phyloP scores from a whole-genome alignment of 2,113 vertebrate species.

The Cromileptes altivelis region DNA sequence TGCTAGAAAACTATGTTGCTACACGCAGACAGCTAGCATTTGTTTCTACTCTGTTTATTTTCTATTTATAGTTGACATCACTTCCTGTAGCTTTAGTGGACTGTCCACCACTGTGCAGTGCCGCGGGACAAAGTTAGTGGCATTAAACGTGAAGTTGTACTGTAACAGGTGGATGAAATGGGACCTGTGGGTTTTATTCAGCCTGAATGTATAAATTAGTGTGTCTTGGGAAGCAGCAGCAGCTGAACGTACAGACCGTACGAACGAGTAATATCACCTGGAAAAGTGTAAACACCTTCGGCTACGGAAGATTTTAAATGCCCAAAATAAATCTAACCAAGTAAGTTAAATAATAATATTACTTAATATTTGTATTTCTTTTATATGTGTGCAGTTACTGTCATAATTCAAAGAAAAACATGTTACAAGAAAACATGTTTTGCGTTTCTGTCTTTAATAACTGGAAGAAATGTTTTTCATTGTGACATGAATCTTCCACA shows the following conservation, averaged over 20 bases:
- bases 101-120: conserved; percentile 15
- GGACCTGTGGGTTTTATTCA: neutral
- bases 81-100: conserved; percentile 26
- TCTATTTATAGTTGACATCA: conserved; percentile 32
- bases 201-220: conserved; percentile 5
- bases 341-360: neutral
- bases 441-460: neutral
- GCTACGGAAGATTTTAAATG: neutral
- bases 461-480: neutral
- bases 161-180: neutral
- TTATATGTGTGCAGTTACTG: neutral
- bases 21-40: conserved; percentile 28
- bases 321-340: neutral
- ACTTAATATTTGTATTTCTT: neutral
- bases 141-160: neutral
- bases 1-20: conserved; percentile 52
- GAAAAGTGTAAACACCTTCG: conserved; percentile 22
- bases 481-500: no score
- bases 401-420: neutral
- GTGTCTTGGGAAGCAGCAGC: conserved; percentile 5
- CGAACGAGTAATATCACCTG: neutral
- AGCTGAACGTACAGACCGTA: neutral
- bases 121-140: conserved; percentile 29
- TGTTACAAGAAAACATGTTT: neutral
- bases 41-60: neutral